phyloP scores from a whole-genome alignment of 2,797 vertebrate genomes.

The Geotrypetes seraphini region DNA sequence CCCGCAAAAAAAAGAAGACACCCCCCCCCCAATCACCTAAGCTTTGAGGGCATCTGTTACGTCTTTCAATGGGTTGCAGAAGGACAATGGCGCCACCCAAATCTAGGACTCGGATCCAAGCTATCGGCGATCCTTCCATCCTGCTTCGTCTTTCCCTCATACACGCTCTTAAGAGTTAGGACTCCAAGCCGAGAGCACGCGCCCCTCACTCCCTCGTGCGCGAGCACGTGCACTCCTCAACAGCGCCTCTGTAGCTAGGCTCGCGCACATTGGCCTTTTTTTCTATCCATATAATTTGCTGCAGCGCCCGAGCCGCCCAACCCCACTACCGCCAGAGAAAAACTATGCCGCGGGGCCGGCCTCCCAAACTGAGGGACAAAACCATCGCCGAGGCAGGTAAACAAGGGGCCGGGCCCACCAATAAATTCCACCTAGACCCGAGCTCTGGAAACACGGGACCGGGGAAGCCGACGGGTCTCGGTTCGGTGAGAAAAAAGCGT shows the following conservation, averaged over 20 bases:
- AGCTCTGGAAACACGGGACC: neutral
- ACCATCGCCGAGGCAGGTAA: conserved; percentile 73
- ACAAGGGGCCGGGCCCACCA: conserved; percentile 49
- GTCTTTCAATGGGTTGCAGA: too few relatives aligned
- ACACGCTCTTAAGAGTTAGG: too few relatives aligned
- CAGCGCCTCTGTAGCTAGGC: too few relatives aligned
- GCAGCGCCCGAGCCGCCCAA: neutral
- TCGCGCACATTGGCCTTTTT: too few relatives aligned
- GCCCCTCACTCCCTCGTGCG: conserved; percentile 20
- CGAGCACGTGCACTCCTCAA: conserved; percentile 38
- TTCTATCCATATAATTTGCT: too few relatives aligned
- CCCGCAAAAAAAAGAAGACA: too few relatives aligned
- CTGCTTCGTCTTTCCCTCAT: neutral
- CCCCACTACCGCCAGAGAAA: conserved; percentile 49
- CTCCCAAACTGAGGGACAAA: conserved; percentile 79
- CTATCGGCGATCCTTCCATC: too few relatives aligned
- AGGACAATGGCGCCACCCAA: too few relatives aligned
- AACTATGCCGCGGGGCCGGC: conserved; percentile 96
- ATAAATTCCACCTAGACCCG: conserved; percentile 41
- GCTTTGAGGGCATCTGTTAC: too few relatives aligned
- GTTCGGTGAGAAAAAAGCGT: conserved; percentile 17
- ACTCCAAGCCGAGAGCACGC: conserved; percentile 3
- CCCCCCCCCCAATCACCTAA: too few relatives aligned
- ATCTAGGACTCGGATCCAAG: too few relatives aligned
- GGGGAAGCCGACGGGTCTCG: neutral